Percentiles rank a stretch among this genome's conserved stretches.
Evolutionary conservation across 2,888 invertebrate species (phyloP).

Genomic region (Pimpla rufipes): DNA sequence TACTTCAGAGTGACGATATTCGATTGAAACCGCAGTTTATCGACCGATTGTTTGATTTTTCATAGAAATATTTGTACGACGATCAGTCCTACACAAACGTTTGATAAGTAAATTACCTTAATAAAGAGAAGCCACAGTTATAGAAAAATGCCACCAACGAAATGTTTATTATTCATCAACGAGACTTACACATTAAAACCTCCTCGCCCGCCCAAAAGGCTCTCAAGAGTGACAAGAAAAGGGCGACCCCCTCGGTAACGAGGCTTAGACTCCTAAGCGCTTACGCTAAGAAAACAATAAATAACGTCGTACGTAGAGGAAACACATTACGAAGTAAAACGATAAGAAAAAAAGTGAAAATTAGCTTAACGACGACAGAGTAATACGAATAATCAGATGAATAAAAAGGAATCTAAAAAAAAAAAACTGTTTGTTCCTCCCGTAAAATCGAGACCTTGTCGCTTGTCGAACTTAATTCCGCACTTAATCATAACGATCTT

Average conservation of each 20-base stretch:
- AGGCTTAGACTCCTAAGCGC: conserved; percentile 1
- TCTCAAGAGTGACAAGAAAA: neutral
- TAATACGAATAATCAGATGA: conserved; percentile 14
- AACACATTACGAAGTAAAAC: conserved; percentile 30
- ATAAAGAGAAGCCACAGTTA: conserved; percentile 10
- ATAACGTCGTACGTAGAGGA: conserved; percentile 53
- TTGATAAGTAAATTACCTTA: neutral
- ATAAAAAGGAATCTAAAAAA: conserved; percentile 13
- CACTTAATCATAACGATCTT: conserved; percentile 48
- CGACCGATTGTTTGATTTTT: neutral
- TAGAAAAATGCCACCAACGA: conserved; percentile 61
- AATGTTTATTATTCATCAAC: conserved; percentile 49
- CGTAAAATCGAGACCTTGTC: conserved; percentile 23
- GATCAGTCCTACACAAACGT: neutral
- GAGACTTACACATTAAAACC: conserved; percentile 44
- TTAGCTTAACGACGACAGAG: conserved; percentile 14
- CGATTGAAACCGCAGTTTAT: neutral
- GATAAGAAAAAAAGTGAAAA: neutral
- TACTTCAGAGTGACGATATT: neutral
- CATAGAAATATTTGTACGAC: conserved; percentile 3
- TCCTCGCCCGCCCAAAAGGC: neutral
- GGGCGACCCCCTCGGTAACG: neutral
- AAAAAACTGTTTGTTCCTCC: neutral
- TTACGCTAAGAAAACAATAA: conserved; percentile 59
- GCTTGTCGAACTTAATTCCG: conserved; percentile 3